Percentiles rank a stretch among this genome's conserved stretches.
phyloP scores from a whole-genome alignment of 2,113 vertebrate genomes.

The Phodopus roborovskii region DNA sequence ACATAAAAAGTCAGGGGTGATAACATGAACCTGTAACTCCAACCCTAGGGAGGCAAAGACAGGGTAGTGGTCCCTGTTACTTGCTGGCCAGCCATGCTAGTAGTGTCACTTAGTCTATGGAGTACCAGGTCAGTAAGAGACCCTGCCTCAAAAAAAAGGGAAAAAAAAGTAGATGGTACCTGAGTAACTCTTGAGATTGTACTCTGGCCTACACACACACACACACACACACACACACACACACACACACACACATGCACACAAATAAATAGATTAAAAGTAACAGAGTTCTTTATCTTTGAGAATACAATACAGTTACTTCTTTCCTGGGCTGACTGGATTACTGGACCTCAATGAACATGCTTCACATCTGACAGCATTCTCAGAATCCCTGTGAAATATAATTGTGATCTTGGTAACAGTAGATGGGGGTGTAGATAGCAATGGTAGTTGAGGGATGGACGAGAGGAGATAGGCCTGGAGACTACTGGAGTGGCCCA shows the following conservation, averaged over 20 bases:
- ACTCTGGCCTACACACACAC: background rate
- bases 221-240: too few relatives aligned
- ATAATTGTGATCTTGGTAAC: constrained; percentile 2
- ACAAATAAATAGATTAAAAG: background rate
- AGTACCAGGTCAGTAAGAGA: background rate
- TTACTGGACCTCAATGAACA: background rate
- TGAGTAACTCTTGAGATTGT: background rate
- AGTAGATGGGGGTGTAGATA: background rate
- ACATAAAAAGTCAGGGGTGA: background rate
- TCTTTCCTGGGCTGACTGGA: constrained; percentile 38
- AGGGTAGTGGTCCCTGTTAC: background rate
- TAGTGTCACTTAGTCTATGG: too few relatives aligned
- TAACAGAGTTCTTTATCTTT: constrained; percentile 1
- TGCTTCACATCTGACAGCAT: constrained; percentile 20
- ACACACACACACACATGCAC: too few relatives aligned
- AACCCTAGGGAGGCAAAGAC: background rate
- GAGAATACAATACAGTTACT: constrained; percentile 18
- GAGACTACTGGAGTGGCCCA: background rate
- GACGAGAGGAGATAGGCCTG: background rate
- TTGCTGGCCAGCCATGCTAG: background rate
- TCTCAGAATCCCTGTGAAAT: constrained; percentile 16
- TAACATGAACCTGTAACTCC: background rate
- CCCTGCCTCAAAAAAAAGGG: background rate
- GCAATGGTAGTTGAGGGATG: background rate
- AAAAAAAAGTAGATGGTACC: background rate